Evolutionary conservation across 2,797 vertebrate genomes (phyloP).

Genomic region (Crax fasciolata): DNA sequence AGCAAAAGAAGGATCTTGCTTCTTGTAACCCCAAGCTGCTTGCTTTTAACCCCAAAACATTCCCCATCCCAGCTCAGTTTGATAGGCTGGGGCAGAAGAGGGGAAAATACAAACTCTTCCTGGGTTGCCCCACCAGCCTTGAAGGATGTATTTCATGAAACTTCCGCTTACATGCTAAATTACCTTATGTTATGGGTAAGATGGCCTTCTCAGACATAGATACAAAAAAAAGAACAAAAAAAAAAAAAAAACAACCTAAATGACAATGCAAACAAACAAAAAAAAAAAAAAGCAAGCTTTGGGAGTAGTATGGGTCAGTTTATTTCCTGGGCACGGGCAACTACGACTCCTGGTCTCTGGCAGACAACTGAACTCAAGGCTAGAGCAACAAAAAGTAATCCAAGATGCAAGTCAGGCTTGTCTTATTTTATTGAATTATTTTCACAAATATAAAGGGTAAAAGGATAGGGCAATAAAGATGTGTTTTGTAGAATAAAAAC

Average conservation of each 20-base stretch:
- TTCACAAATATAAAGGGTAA: neutral
- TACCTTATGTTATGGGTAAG: neutral
- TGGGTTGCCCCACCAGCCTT: neutral
- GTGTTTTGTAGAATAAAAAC: neutral
- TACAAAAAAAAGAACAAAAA: neutral
- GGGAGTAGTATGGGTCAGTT: neutral
- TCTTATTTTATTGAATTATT: slow-evolving; percentile 38
- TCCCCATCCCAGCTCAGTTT: neutral
- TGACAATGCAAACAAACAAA: neutral
- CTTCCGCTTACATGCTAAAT: neutral
- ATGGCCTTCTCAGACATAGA: neutral
- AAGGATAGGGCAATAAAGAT: neutral
- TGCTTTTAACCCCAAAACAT: neutral
- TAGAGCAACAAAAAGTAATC: neutral
- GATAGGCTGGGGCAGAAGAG: neutral
- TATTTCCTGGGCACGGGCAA: neutral
- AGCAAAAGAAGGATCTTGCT: neutral
- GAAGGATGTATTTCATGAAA: neutral
- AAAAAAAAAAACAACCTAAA: neutral
- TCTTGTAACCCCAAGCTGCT: neutral
- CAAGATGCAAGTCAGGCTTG: slow-evolving; percentile 9
- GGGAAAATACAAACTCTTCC: neutral
- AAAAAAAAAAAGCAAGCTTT: neutral
- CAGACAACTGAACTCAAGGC: neutral
- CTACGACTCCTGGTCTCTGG: neutral